Percentiles rank a stretch among this genome's conserved stretches.
Evolutionary conservation across 2,113 vertebrate species (phyloP).

Genomic region (Panthera leo): DNA sequence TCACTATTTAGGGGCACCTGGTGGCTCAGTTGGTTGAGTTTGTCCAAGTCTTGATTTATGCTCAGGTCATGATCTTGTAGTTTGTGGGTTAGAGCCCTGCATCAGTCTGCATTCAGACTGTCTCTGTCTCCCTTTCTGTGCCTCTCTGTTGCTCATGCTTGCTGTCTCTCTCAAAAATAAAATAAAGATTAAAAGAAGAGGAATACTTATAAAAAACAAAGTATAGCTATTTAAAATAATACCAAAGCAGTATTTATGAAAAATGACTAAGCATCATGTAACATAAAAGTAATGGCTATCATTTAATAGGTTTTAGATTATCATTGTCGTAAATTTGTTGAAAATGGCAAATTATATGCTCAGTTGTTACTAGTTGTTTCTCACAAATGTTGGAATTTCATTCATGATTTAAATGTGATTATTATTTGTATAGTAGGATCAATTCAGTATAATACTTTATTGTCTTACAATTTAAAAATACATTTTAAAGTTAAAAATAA

Average conservation of each 20-base stretch:
- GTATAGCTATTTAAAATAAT: background rate
- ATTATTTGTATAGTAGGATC: background rate
- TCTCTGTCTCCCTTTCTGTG: too few species aligned
- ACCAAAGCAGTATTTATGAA: background rate
- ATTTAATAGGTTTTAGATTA: background rate
- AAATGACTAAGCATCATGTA: background rate
- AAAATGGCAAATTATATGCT: background rate
- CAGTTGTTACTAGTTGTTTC: background rate
- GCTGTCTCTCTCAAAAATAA: too few species aligned
- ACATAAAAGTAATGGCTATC: background rate
- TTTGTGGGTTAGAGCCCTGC: too few species aligned
- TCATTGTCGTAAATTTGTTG: background rate
- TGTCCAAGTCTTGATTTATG: too few species aligned
- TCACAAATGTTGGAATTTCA: background rate
- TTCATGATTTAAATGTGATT: background rate
- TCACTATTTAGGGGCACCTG: background rate
- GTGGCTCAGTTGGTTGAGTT: too few species aligned
- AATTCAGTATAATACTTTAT: background rate
- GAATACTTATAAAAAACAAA: background rate
- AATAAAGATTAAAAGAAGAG: too few species aligned
- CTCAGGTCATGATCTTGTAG: too few species aligned
- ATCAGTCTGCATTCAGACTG: too few species aligned
- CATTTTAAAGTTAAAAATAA: background rate
- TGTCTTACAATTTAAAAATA: background rate
- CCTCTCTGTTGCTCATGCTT: too few species aligned